phyloP scores from a whole-genome alignment of 2,797 vertebrate genomes.

The Myripristis murdjan region DNA sequence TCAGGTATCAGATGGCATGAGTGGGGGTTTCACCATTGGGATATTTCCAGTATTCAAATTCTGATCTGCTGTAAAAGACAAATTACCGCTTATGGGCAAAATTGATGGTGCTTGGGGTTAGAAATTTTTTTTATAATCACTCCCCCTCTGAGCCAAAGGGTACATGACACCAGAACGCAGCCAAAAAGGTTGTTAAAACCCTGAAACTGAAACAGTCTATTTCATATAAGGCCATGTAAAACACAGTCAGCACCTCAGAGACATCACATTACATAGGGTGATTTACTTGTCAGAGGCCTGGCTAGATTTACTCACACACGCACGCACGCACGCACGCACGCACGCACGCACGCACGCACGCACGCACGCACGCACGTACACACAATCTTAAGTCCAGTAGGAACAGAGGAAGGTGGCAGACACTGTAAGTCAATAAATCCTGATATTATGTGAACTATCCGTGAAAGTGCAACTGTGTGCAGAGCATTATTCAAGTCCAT shows the following conservation, averaged over 20 bases:
- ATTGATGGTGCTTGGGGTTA: too few species aligned
- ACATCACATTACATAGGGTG: constrained; percentile 32
- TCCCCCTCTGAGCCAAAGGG: too few species aligned
- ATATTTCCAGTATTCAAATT: too few species aligned
- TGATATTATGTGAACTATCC: constrained; percentile 12
- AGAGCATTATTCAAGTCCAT: not conserved
- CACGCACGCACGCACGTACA: too few species aligned
- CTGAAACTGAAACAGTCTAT: not conserved
- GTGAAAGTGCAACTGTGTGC: constrained; percentile 6
- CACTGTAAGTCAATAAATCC: constrained; percentile 30
- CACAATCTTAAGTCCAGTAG: constrained; percentile 30
- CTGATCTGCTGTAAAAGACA: too few species aligned
- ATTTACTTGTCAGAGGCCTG: constrained; percentile 41
- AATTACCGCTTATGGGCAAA: too few species aligned
- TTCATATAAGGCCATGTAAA: constrained; percentile 29
- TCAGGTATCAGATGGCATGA: not conserved
- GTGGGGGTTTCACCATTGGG: too few species aligned
- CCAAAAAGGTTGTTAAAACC: too few species aligned
- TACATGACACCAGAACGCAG: too few species aligned
- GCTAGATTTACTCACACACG: constrained; percentile 52
- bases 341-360: too few species aligned
- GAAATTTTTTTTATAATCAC: too few species aligned
- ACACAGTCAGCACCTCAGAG: not conserved
- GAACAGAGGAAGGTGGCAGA: not conserved
- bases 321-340: too few species aligned